Evolutionary conservation across 2,888 invertebrate species (phyloP), one percentile per base, ranked within the genome.

Genomic region (Temnothorax unifasciatus): DNA sequence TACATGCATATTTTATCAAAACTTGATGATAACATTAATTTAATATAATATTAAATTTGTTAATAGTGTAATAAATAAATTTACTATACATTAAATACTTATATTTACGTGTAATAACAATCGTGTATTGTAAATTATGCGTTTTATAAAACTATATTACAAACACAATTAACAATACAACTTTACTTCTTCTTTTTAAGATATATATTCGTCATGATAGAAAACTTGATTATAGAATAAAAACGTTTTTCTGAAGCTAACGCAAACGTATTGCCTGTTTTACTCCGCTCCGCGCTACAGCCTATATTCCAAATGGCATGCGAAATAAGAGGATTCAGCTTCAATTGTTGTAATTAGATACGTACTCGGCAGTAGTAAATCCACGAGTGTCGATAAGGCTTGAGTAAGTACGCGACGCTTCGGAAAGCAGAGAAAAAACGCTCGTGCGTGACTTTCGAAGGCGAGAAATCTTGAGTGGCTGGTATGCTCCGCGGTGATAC

Each of bases 281-380:
- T 29, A 21, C 3, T 69, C n/a, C 1, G 11, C 1, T 29, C 15
- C 18, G 13, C n/a, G 6, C 3, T 44, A 25, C 1, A 18, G 8
- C 4, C 11, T 64, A 59, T 64, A 59, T n/a, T 41, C 0, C n/a
- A 8, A 57, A 25, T 3, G 11, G 21, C 21, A 47, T 44, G 18
- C 47, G 13, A 44, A 34, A 38, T 25, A 25, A 38, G 47, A 18
- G 8, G 1, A 69, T 11, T 34, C n/a, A 34, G 6, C 54, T 69
- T 44, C 18, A 59, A 73, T 81, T 47, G 59, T 11, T 25, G 44
- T 71, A 73, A 73, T 81, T 73, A 73, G 47, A 73, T 81, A 81
- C 79, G 73, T 81, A 81, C 79, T 73, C 73, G 79, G 47, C 59
- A 73, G 73, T 77, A 54, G 77, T 81, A 81, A 81, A 81, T 81